Evolutionary conservation across 2,113 vertebrate genomes (phyloP).

Genomic region (Alectura lathami): DNA sequence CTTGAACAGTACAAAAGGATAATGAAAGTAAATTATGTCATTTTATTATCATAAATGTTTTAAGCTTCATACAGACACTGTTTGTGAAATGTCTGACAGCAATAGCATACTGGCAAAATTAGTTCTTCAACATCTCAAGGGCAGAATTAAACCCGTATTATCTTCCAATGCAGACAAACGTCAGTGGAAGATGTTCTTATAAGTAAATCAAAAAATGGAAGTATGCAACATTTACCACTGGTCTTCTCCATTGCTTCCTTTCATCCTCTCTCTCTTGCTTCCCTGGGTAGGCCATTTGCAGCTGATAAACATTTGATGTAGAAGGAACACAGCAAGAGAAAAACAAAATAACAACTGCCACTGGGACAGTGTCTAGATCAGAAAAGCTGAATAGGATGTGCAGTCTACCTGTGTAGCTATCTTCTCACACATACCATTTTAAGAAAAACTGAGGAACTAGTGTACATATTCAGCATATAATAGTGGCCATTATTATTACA

Average conservation of each 20-base stretch:
- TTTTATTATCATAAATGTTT: not conserved
- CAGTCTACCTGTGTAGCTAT: not conserved
- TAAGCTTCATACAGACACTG: not conserved
- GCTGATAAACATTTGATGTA: not conserved
- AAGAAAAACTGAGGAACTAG: not conserved
- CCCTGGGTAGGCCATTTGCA: not conserved
- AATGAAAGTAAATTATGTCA: not conserved
- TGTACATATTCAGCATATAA: not conserved
- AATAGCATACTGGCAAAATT: not conserved
- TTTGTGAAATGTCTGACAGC: not conserved
- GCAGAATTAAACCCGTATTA: not conserved
- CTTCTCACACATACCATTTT: not conserved
- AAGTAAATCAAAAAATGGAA: not conserved
- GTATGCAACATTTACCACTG: not conserved
- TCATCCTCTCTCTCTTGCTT: not conserved
- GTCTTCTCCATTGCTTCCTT: not conserved
- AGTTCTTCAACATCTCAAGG: slow-evolving; percentile 10
- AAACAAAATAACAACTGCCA: not conserved
- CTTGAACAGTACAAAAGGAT: not conserved
- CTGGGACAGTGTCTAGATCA: not conserved
- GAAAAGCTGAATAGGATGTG: not conserved
- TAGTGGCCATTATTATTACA: not conserved
- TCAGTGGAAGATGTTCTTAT: not conserved
- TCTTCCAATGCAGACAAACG: not conserved
- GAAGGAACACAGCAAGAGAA: not conserved